Evolutionary conservation across 2,113 vertebrate genomes (phyloP).

Genomic region (Callipepla californica): DNA sequence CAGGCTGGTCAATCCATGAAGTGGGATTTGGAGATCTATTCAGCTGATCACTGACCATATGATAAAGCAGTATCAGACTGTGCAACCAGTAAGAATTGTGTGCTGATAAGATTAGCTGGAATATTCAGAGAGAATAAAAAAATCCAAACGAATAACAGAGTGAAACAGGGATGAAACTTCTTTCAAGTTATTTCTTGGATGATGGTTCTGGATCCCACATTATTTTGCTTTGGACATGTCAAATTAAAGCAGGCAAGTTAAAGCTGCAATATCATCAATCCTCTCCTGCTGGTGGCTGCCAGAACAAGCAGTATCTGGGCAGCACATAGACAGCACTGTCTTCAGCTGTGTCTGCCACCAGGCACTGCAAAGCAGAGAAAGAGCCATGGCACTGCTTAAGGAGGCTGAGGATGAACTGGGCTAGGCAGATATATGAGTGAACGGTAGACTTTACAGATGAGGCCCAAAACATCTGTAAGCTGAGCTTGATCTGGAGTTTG

Average conservation of each 20-base stretch:
- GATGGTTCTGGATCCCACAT: background rate
- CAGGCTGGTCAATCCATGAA: background rate
- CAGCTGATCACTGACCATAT: background rate
- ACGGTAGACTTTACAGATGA: background rate
- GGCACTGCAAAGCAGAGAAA: background rate
- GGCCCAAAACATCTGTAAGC: background rate
- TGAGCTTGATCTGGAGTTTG: background rate
- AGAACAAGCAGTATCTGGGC: background rate
- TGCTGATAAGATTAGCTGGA: background rate
- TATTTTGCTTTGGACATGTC: background rate
- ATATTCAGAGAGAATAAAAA: background rate
- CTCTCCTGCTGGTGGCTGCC: background rate
- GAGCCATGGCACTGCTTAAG: fast-evolving
- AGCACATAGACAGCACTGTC: background rate
- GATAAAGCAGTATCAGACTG: background rate
- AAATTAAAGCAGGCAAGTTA: background rate
- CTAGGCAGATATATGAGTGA: fast-evolving
- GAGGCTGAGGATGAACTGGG: background rate
- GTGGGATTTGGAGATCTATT: background rate
- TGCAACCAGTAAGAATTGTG: background rate
- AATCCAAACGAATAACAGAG: background rate
- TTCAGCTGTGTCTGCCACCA: background rate
- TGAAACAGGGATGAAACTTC: background rate
- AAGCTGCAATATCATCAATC: background rate
- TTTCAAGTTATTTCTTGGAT: background rate